Conservation (phyloP, 2,113 vertebrate species). For the Phoxinus phoxinus region DNA sequence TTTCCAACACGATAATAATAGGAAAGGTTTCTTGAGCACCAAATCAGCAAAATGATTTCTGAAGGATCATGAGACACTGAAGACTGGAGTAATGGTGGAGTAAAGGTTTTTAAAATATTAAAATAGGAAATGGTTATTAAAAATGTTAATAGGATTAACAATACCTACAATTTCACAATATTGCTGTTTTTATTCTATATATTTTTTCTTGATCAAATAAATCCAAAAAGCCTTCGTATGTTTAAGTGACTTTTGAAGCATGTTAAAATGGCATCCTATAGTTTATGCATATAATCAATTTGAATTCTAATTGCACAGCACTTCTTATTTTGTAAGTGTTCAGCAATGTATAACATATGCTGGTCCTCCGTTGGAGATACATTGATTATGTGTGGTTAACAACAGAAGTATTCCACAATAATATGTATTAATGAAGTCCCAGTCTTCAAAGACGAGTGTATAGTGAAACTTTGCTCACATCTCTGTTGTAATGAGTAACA, state of each 20-base stretch:
- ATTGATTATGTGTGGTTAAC: neutral
- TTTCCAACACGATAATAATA: neutral
- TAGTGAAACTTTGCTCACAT: neutral
- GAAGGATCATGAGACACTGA: too few relatives aligned
- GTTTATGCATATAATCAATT: neutral
- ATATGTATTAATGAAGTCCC: neutral
- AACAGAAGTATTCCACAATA: neutral
- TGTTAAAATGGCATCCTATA: neutral
- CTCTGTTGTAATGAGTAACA: conserved; percentile 24
- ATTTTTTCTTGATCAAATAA: neutral
- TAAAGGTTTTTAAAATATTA: too few relatives aligned
- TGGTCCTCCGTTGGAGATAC: neutral
- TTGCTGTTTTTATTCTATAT: neutral
- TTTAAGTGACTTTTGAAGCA: neutral
- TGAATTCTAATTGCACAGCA: neutral
- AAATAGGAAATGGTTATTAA: neutral
- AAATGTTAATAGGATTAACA: neutral
- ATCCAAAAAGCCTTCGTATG: too few relatives aligned
- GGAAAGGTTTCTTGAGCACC: neutral
- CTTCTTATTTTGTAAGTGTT: neutral
- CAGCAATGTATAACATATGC: neutral
- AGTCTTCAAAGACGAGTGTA: neutral
- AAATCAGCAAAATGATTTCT: too few relatives aligned
- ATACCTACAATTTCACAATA: neutral
- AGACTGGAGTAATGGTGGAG: too few relatives aligned